Conservation (phyloP, 1,140 invertebrate species). For the Polypedilum pembai region DNA sequence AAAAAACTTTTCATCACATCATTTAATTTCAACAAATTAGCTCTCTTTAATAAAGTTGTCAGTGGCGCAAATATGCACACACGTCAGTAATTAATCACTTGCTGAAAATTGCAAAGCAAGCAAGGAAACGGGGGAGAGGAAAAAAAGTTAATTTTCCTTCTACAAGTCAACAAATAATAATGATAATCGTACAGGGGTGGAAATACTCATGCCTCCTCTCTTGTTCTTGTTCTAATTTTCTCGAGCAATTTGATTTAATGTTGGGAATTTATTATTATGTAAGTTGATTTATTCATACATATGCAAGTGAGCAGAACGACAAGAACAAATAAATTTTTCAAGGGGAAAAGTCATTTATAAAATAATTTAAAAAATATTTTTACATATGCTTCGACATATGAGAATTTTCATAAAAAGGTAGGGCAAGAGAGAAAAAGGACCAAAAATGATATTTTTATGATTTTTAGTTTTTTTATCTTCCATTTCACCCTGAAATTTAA, state of each 20-base stretch:
- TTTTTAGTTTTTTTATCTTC: background rate
- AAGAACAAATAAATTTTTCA: background rate
- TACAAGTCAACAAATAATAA: background rate
- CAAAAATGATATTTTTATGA: background rate
- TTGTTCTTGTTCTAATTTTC: background rate
- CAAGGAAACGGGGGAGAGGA: background rate
- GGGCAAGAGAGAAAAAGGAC: no score
- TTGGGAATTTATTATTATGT: background rate
- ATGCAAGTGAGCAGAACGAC: background rate
- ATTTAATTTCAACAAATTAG: no score
- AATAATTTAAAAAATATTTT: background rate
- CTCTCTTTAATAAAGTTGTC: no score
- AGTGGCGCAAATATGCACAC: no score
- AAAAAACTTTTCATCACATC: no score
- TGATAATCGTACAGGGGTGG: background rate
- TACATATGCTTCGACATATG: background rate
- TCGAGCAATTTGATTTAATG: conserved; percentile 18
- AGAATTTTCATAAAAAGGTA: conserved; percentile 1
- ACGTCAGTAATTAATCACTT: background rate
- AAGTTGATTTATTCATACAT: conserved; percentile 14
- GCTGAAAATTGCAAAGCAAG: background rate
- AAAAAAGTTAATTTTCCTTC: background rate
- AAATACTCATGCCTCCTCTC: background rate
- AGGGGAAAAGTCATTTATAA: background rate
- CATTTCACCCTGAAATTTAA: background rate